phyloP scores from a whole-genome alignment of 2,797 vertebrate species.

The Pteronotus mesoamericanus region DNA sequence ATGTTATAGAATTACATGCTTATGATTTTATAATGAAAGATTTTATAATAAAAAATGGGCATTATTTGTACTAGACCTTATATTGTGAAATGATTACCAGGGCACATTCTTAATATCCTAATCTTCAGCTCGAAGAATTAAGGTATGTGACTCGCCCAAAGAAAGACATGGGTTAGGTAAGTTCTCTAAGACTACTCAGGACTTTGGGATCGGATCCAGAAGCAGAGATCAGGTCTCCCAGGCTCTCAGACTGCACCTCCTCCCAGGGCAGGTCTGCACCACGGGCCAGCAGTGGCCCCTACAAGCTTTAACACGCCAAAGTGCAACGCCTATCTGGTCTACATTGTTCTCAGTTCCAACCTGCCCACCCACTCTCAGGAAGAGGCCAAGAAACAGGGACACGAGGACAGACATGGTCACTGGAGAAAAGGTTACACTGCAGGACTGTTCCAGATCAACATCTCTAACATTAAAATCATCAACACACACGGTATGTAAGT shows the following conservation, averaged over 20 bases:
- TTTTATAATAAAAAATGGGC: no score
- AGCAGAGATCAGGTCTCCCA: neutral
- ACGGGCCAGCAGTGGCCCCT: neutral
- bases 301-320: neutral
- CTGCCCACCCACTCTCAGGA: neutral
- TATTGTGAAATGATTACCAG: neutral
- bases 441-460: neutral
- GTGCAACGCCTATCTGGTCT: neutral
- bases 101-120: slow-evolving; percentile 4
- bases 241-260: neutral
- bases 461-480: slow-evolving; percentile 3
- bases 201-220: neutral
- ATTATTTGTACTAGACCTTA: no score
- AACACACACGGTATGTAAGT: neutral
- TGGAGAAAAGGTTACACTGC: neutral
- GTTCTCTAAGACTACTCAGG: neutral
- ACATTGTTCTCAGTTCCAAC: neutral
- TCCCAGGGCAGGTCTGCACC: neutral
- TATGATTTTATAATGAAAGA: no score
- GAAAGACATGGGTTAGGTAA: neutral
- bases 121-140: neutral
- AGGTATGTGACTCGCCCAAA: neutral
- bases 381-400: neutral
- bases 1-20: no score
- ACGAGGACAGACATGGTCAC: neutral